These are phyloP conservation scores for Antechinus stuartii DNA, from an alignment of 2,113 vertebrate species.

Conservation along the genomic window DNA sequence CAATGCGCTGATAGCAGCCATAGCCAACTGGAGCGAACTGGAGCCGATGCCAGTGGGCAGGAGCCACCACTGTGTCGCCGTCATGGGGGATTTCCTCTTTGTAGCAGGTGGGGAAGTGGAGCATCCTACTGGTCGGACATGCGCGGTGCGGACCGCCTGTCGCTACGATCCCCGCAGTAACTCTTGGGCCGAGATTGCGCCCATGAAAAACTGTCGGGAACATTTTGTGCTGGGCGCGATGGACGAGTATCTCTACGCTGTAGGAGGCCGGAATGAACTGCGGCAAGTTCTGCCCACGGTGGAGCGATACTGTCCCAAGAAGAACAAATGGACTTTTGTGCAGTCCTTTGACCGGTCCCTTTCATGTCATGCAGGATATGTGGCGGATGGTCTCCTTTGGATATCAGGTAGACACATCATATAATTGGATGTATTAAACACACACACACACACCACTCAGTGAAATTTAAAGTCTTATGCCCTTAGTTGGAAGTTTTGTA, in stretches of 20 bases:
- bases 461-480: background rate
- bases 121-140: constrained; percentile 91
- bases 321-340: constrained; percentile 97
- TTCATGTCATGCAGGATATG: constrained; percentile 96
- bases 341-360: constrained; percentile 97
- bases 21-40: constrained; percentile 96
- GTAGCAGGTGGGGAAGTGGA: constrained; percentile 96
- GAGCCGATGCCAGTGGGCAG: constrained; percentile 93
- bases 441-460: background rate
- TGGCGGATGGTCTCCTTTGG: constrained; percentile 97
- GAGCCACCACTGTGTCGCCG: constrained; percentile 96
- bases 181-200: constrained; percentile 94
- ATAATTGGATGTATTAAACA: constrained; percentile 66
- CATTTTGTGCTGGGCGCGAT: constrained; percentile 95
- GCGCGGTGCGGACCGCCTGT: constrained; percentile 94
- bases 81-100: constrained; percentile 97
- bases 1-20: constrained; percentile 89
- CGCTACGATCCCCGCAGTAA: constrained; percentile 94
- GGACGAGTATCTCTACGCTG: constrained; percentile 93
- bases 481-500: background rate
- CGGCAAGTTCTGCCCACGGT: constrained; percentile 96
- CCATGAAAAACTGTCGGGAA: constrained; percentile 97
- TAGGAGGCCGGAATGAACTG: constrained; percentile 95
- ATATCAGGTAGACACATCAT: constrained; percentile 93
- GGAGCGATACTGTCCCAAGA: constrained; percentile 96